Evolutionary conservation across 2,888 invertebrate genomes (phyloP), one percentile per base, ranked within the genome.

Genomic region (Dryomyza anilis): DNA sequence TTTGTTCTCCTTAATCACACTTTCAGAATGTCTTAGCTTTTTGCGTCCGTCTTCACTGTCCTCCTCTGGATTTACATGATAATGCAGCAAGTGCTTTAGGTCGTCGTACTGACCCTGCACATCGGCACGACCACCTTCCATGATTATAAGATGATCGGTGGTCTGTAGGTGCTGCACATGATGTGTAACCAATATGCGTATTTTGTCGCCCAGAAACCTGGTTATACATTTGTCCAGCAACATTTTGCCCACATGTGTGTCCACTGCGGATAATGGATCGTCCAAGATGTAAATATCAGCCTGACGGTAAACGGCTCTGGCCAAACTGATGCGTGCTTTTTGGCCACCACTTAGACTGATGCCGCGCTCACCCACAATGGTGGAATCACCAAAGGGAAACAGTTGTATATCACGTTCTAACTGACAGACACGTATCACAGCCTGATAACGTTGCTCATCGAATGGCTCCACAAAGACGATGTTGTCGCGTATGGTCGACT

Each of bases 401-500:
- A 73, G 88, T 85, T 86, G 83, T 65, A 93, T 84, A 77, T 93
- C 92, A 73, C 83, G 83, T 65, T 86, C 85, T 62, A 90, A 80
- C 25, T 88, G 87, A 74, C 89, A 90, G 0, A 86, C 87, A 30
- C 84, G 84, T 3, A 88, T 77, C 0, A 89, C 86, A 23, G 83
- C 83, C 12, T 74, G 72, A 56, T 84, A 84, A 12, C 84, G 80
- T 21, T 80, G 75, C 56, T 89, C 88, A 87, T 91, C 67, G 87
- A 85, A 75, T 86, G 81, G 79, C 63, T 84, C 87, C 0, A 96
- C 96, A 82, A 98, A 98, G 3, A 96, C 80, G 66, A 98, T 96
- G 81, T 98, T 98, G 75, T 97, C 95, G 3, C 94, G 86, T 0
- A 98, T 89, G 69, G 92, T 92, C 21, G 89, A 87, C 82, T 79